Percentiles rank a stretch among this genome's conserved stretches.
These are phyloP conservation scores for Eudyptes chrysolophus DNA, from an alignment of 2,113 vertebrate genomes.

Conservation along the genomic window DNA sequence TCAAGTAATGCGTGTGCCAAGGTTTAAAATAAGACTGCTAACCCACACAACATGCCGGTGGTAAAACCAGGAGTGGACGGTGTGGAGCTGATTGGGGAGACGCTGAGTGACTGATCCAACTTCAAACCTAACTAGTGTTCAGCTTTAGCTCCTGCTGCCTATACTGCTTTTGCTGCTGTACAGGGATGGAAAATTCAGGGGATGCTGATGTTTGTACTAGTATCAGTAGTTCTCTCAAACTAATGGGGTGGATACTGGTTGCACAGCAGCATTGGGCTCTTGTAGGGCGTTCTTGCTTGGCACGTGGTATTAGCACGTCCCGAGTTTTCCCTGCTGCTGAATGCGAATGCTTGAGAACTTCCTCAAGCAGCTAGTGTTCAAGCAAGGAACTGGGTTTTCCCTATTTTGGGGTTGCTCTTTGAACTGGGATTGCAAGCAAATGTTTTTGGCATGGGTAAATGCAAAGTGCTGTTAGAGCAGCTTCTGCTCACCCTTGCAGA, in stretches of 20 bases:
- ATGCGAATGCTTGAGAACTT: background rate
- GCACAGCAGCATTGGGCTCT: fast-evolving
- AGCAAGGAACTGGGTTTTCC: background rate
- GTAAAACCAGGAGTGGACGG: background rate
- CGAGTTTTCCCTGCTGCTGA: background rate
- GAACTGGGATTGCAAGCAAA: background rate
- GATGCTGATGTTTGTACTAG: background rate
- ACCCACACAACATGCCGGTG: background rate
- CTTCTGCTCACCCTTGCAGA: background rate
- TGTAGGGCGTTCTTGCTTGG: fast-evolving
- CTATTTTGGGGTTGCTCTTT: background rate
- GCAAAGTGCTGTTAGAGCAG: no score
- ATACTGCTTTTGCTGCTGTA: background rate
- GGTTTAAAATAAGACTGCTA: slow-evolving; percentile 29
- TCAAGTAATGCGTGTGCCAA: background rate
- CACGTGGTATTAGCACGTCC: background rate
- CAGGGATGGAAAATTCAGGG: background rate
- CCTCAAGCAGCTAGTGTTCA: background rate
- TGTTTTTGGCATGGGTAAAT: background rate
- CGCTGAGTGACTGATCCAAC: fast-evolving
- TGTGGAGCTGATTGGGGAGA: background rate
- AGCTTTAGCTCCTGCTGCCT: background rate
- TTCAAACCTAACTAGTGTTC: background rate
- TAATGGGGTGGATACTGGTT: background rate
- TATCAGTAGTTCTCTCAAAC: background rate